Conservation (phyloP, 1,140 invertebrate species). For the Zaprionus ornatus region DNA sequence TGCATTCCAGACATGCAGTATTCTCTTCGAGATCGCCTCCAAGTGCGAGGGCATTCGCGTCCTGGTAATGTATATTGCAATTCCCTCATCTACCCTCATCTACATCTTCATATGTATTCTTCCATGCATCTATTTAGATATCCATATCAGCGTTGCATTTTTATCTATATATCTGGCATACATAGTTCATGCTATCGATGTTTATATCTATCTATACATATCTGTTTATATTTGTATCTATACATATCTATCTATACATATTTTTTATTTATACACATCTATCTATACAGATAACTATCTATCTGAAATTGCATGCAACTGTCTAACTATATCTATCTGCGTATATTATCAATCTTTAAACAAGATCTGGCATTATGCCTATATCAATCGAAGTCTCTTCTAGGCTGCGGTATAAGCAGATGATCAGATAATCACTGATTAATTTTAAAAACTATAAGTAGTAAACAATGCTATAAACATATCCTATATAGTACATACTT, state of each 20-base stretch:
- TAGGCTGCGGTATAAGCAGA: too few relatives aligned
- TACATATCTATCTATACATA: neutral
- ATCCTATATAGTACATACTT: too few relatives aligned
- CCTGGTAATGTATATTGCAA: slow-evolving; percentile 86
- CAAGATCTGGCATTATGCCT: too few relatives aligned
- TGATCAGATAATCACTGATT: too few relatives aligned
- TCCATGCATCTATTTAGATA: neutral
- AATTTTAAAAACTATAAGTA: too few relatives aligned
- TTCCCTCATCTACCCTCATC: neutral
- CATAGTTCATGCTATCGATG: neutral
- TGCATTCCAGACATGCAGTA: slow-evolving; percentile 90
- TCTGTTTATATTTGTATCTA: too few relatives aligned
- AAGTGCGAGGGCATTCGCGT: slow-evolving; percentile 89
- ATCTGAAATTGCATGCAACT: neutral
- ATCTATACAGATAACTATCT: neutral
- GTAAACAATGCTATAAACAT: too few relatives aligned
- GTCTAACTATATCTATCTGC: neutral
- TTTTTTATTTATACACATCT: neutral
- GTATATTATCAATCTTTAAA: neutral
- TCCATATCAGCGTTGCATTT: slow-evolving; percentile 43
- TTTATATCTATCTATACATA: too few relatives aligned
- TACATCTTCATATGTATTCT: neutral
- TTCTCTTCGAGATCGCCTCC: slow-evolving; percentile 89
- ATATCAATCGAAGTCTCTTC: too few relatives aligned
- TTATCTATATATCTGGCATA: neutral